A percentile compares a stretch with the other conserved stretches of the same genome.
Conservation (phyloP, 1,140 invertebrate genomes). For the Brevipalpus yothersi region DNA sequence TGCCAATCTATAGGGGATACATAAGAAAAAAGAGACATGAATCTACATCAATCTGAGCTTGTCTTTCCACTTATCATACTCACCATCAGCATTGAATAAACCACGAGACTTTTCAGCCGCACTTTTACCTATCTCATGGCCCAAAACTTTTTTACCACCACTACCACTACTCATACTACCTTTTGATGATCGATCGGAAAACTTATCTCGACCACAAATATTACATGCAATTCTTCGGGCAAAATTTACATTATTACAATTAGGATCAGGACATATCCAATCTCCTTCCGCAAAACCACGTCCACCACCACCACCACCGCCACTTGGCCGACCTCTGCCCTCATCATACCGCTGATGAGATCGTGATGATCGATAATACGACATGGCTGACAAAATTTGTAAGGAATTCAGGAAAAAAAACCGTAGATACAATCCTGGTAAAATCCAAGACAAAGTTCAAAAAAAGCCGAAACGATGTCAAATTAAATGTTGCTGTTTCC, state of each 20-base stretch:
- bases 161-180: not conserved
- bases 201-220: slow-evolving; percentile 47
- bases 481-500: too few relatives aligned
- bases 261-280: slow-evolving; percentile 24
- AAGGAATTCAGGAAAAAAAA: too few relatives aligned
- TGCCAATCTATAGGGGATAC: slow-evolving; percentile 45
- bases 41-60: too few relatives aligned
- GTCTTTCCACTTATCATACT: slow-evolving; percentile 1
- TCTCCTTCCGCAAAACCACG: slow-evolving; percentile 18
- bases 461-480: too few relatives aligned
- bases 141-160: slow-evolving; percentile 44
- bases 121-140: slow-evolving; percentile 88
- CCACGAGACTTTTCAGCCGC: slow-evolving; percentile 94
- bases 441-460: too few relatives aligned
- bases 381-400: too few relatives aligned
- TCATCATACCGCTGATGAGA: too few relatives aligned
- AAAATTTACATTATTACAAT: slow-evolving; percentile 81
- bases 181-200: not conserved
- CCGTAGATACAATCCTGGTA: too few relatives aligned
- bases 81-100: slow-evolving; percentile 68
- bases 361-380: too few relatives aligned
- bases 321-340: too few relatives aligned
- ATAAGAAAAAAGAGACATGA: too few relatives aligned
- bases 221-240: slow-evolving; percentile 66
- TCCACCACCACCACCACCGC: not conserved